Evolutionary conservation across 92 coral and sea anemone genomes (phyloP), one percentile per base, ranked within the genome.

Genomic region (Bergia puertoricense): DNA sequence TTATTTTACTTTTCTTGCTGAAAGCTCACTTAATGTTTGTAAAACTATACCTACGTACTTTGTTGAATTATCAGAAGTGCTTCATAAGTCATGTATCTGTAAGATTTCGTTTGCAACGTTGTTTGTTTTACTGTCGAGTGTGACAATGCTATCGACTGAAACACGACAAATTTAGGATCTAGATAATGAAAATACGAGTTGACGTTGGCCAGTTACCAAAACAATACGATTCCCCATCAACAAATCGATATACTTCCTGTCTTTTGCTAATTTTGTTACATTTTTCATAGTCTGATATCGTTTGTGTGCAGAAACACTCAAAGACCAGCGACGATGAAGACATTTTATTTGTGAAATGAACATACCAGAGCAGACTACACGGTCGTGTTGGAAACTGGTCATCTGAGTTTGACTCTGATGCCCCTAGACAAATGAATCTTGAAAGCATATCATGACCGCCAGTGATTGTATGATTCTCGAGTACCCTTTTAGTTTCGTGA

Each of bases 371-470:
- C 44, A 68, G 36, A 48, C 79, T 69, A 36, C 30, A 30, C 42
- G 87, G 87, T 84, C 46, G 87, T 84, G 62, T 84, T 71, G 77
- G 87, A 71, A 84, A 84, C 87, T 18, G 40, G 46, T 54, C 59
- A 54, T 54, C 59, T 54, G 69, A 38, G 40, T 9, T 72, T 36
- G 4, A 39, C 46, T 42, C 42, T 76, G 30, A 76, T 42, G 30
- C 69, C 20, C 69, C 23, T 62, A 62, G 16, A 62, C 30, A 62
- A 18, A 22, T 62, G 69, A 62, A 62, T 62, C 59, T 54, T 54
- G 30, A 62, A 62, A 62, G n/a, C 69, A 62, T 62, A 20, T 40
- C 42, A 76, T 18, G 8, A 76, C 69, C 11, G 69, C n/a, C 69
- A 62, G 68, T 20, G 79, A 75, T 75, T 42, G 42, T 20, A 76